These are phyloP conservation scores for Lutraria lutraria DNA, from an alignment of 2,888 invertebrate genomes.

Conservation along the genomic window DNA sequence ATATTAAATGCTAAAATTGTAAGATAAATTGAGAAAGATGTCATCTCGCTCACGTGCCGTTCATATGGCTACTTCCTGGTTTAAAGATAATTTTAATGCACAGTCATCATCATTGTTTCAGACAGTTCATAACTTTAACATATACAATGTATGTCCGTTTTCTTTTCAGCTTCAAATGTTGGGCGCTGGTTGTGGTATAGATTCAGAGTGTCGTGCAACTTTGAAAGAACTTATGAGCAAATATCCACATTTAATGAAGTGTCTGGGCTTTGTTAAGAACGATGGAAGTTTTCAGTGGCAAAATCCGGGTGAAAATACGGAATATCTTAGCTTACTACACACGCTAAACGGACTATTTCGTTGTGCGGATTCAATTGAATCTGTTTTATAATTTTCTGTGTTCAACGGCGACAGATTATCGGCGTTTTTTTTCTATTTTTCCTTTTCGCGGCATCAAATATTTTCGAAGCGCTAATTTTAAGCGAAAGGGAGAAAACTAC, in stretches of 20 bases:
- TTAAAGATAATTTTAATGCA: no score
- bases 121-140: no score
- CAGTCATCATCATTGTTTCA: no score
- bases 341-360: conserved; percentile 35
- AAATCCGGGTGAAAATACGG: conserved; percentile 9
- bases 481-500: background rate
- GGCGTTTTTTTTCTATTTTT: no score
- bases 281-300: conserved; percentile 35
- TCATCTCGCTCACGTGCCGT: no score
- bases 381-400: conserved; percentile 20
- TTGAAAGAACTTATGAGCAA: conserved; percentile 30
- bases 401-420: background rate
- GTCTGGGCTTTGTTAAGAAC: conserved; percentile 35
- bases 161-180: conserved; percentile 40
- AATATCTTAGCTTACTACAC: conserved; percentile 24
- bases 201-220: background rate
- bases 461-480: background rate
- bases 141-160: no score
- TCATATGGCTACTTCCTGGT: no score
- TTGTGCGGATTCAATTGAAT: conserved; percentile 10
- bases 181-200: conserved; percentile 40
- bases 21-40: no score
- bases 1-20: no score
- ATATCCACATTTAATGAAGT: conserved; percentile 42
- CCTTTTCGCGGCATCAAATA: no score